Evolutionary conservation across 2,888 invertebrate genomes (phyloP).

Genomic region (Pterostichus niger): DNA sequence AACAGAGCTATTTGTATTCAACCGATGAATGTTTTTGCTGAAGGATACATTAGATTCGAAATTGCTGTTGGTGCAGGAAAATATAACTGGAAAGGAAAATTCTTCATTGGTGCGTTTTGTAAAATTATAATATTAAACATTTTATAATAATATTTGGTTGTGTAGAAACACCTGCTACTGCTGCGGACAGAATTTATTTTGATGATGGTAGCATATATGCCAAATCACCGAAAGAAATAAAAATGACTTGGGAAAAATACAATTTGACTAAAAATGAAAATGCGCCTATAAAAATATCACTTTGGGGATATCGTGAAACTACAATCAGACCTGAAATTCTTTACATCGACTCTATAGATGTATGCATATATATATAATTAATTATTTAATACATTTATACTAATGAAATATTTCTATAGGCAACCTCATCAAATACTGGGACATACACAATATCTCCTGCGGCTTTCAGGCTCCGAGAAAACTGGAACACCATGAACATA

Average conservation of each 20-base stretch:
- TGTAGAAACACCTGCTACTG: slow-evolving; percentile 92
- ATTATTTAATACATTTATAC: background rate
- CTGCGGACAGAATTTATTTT: slow-evolving; percentile 92
- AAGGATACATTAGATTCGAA: slow-evolving; percentile 93
- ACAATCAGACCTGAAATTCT: slow-evolving; percentile 90
- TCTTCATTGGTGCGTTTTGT: slow-evolving; percentile 88
- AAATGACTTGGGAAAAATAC: slow-evolving; percentile 90
- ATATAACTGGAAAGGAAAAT: slow-evolving; percentile 94
- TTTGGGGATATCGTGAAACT: slow-evolving; percentile 94
- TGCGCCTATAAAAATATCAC: slow-evolving; percentile 87
- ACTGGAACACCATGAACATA: slow-evolving; percentile 85
- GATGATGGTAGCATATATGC: slow-evolving; percentile 86
- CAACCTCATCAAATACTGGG: slow-evolving; percentile 82
- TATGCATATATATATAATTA: slow-evolving; percentile 73
- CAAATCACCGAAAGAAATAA: slow-evolving; percentile 86
- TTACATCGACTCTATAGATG: slow-evolving; percentile 88
- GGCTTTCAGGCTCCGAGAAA: slow-evolving; percentile 85
- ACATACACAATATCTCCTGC: slow-evolving; percentile 86
- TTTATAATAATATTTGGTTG: slow-evolving; percentile 59
- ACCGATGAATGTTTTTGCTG: slow-evolving; percentile 88
- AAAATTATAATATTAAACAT: background rate
- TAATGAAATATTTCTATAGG: slow-evolving; percentile 71
- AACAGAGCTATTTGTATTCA: slow-evolving; percentile 95
- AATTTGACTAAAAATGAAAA: slow-evolving; percentile 91
- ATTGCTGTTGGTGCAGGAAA: slow-evolving; percentile 90